Percentiles rank a stretch among this genome's conserved stretches.
Evolutionary conservation across 1,140 invertebrate genomes (phyloP).

Genomic region (Callitettix versicolor): DNA sequence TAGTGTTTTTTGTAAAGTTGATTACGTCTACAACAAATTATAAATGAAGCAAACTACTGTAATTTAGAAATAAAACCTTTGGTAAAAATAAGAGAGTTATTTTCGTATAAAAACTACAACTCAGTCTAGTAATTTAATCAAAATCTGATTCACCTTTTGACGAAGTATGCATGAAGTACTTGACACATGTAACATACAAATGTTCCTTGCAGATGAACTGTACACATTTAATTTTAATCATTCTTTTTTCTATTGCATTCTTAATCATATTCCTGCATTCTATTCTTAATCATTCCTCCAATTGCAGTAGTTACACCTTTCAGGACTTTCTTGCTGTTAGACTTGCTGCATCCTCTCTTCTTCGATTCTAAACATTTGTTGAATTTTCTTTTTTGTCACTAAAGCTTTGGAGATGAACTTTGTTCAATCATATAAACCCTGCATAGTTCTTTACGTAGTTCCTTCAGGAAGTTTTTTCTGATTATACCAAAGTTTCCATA

Average conservation of each 20-base stretch:
- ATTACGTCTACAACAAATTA: no score
- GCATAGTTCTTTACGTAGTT: neutral
- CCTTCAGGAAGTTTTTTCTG: neutral
- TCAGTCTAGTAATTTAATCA: no score
- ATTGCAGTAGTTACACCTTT: neutral
- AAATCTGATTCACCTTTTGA: no score
- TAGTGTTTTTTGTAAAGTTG: no score
- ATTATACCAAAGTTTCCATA: neutral
- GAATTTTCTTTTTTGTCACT: neutral
- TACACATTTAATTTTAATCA: neutral
- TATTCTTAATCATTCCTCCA: no score
- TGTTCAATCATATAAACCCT: neutral
- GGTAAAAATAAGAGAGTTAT: no score
- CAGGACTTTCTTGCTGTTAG: neutral
- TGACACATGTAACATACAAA: neutral
- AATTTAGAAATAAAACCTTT: no score
- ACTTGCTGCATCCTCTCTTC: neutral
- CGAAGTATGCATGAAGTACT: no score
- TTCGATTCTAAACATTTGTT: neutral
- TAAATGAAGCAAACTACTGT: no score
- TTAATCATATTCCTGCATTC: no score
- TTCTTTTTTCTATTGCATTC: no score
- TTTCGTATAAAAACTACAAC: no score
- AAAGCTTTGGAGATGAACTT: neutral
- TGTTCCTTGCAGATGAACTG: neutral